Evolutionary conservation across 2,888 invertebrate genomes (phyloP).

Genomic region (Acronicta leporina): DNA sequence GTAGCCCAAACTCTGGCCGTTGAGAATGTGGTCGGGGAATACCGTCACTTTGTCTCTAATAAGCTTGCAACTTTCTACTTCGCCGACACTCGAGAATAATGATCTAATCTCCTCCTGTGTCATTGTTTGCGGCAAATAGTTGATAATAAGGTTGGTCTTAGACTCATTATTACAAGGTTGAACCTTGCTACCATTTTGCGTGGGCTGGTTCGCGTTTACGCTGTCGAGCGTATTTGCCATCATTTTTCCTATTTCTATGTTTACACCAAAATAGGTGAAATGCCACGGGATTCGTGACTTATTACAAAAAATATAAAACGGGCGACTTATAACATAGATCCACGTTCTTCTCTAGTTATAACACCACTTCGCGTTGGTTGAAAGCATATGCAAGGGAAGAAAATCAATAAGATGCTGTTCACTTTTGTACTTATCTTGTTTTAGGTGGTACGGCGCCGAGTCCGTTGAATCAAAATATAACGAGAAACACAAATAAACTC

Average conservation of each 20-base stretch:
- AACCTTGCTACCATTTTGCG: conserved; percentile 94
- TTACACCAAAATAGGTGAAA: conserved; percentile 76
- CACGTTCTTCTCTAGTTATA: conserved; percentile 70
- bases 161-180: conserved; percentile 95
- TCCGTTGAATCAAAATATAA: conserved; percentile 84
- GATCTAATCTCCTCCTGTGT: conserved; percentile 98
- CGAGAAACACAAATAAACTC: conserved; percentile 83
- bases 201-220: conserved; percentile 87
- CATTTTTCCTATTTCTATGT: conserved; percentile 81
- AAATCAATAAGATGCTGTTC: conserved; percentile 90
- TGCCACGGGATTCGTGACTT: conserved; percentile 71
- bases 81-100: conserved; percentile 97
- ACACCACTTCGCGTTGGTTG: conserved; percentile 87
- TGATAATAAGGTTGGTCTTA: conserved; percentile 99
- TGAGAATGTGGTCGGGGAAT: conserved; percentile 87
- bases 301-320: conserved; percentile 65
- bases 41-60: conserved; percentile 98
- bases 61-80: conserved; percentile 99
- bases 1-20: conserved; percentile 96
- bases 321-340: conserved; percentile 75
- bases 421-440: conserved; percentile 85
- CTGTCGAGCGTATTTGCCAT: conserved; percentile 88
- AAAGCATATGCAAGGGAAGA: conserved; percentile 89
- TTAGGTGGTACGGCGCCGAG: conserved; percentile 76
- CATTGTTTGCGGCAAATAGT: conserved; percentile 99